Evolutionary conservation across 2,797 vertebrate species (phyloP).

Genomic region (Dallia pectoralis): DNA sequence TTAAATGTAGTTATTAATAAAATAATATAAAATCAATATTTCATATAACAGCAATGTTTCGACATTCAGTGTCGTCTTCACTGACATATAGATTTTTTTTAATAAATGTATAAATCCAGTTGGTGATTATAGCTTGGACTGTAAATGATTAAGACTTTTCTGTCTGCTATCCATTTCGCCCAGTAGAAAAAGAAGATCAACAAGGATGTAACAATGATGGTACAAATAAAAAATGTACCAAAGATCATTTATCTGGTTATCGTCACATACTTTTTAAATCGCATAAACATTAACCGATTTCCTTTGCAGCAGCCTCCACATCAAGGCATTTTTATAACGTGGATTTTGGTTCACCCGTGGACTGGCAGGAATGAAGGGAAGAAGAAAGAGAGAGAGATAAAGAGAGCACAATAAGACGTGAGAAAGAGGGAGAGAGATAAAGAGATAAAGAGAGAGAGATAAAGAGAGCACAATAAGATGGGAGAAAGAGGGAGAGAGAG

Average conservation of each 20-base stretch:
- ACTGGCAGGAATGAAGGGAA: neutral
- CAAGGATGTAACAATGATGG: constrained; percentile 25
- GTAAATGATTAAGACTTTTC: constrained; percentile 39
- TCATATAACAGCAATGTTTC: neutral
- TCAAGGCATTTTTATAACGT: constrained; percentile 18
- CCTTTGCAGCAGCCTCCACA: constrained; percentile 30
- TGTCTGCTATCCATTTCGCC: constrained; percentile 6
- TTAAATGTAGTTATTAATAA: neutral
- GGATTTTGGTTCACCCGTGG: neutral
- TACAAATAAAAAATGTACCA: constrained; percentile 41
- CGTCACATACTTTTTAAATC: constrained; percentile 40
- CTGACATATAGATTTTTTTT: too few relatives aligned
- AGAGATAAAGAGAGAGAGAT: neutral
- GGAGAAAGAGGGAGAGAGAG: neutral
- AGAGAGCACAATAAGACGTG: neutral
- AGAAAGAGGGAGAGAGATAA: neutral
- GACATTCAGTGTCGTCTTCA: neutral
- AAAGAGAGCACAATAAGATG: neutral
- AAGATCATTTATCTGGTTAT: constrained; percentile 56
- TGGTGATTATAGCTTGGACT: too few relatives aligned
- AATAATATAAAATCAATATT: neutral
- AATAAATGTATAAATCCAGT: too few relatives aligned
- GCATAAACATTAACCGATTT: constrained; percentile 34
- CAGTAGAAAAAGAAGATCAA: constrained; percentile 38
- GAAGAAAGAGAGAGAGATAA: neutral